Base-by-base conservation (phyloP, 2,888 invertebrate genomes). In the Erynnis tages region DNA sequence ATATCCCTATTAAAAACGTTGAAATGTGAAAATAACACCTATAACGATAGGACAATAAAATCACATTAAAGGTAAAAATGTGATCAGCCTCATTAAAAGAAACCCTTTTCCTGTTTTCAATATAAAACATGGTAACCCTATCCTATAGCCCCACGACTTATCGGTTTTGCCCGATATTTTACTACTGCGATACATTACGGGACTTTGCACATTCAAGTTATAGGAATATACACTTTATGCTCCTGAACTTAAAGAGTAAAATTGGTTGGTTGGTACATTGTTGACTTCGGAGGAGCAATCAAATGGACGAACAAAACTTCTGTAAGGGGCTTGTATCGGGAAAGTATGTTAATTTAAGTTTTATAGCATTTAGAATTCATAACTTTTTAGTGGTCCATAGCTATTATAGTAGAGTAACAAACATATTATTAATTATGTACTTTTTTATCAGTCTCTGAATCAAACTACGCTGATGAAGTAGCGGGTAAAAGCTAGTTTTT, bases 151-250 rank as follows among this genome's bases (percentile, higher is more conserved):
- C 37, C 35, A 27, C 35, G 35, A 46, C 37, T 46, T 46, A 46
- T 46, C 46, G 46, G 27, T 25, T 46, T 37, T 37, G 27, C 46
- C 40, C 37, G 46, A 46, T 46, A 37, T 46, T 46, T 46, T 46
- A 46, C 41, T 37, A 46, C 46, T 37, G 37, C 46, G 46, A 46
- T 46, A 46, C 37, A 46, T 37, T 46, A 46, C 37, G 35, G 17
- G 25, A 27, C 25, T 25, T 11, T 41, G 27, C 25, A 41, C 23
- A 41, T 7, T 2, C 6, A 37, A 32, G 8, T 8, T 11, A 1
- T 13, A 17, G n/a, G 25, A 47, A 37, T 27, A 27, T 37, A 19
- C 19, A 47, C 37, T 14, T 17, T 47, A 47, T 37, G 37, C 0
- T 2, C 3, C 1, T 27, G 5, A 2, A 4, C 8, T 13, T n/a